Evolutionary conservation across 2,797 vertebrate genomes (phyloP), one percentile per base, ranked within the genome.

Genomic region (Channa striata): DNA sequence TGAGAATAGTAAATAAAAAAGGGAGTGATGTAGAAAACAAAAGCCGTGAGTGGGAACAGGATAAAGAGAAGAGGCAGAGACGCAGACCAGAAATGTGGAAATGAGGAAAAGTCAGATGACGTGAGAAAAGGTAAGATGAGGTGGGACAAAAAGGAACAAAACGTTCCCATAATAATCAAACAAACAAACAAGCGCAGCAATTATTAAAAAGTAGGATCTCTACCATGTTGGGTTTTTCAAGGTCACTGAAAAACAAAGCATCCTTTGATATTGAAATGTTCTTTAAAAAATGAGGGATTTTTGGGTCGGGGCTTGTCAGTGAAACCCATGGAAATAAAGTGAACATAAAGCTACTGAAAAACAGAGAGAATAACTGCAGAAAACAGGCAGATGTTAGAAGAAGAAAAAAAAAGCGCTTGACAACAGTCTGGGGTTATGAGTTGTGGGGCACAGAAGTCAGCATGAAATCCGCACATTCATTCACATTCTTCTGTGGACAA

Each of bases 381-480:
- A 54, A 34, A 50, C 20, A 59, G n/a, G 39, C 8, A 51, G 47
- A 52, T 43, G 60, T 64, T 19, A 8, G 40, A 20, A 5, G 2
- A 58, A 57, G 2, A 33, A 42, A 63, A 19, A 36, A 49, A 30
- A 9, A 14, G 73, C 42, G 25, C 25, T 30, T 30, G 25, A 30
- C 20, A 51, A 43, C 37, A 34, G 23, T 71, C 51, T 43, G 0
- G 5, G 23, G 57, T 49, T 40, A 36, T 16, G 43, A 48, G 39
- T 12, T 65, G 57, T 33, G 44, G 48, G 34, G 37, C 39, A 46
- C 33, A 73, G 49, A 72, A 50, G 64, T 63, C 36, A 20, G 43
- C 11, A 50, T 10, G 17, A 66, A 53, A 72, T 81, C 78, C 81
- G 81, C 49, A 64, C 59, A 83, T 85, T 71, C 82, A 86, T 82